Base-by-base conservation (phyloP, 2,888 invertebrate genomes). In the Cordilura impudica region DNA sequence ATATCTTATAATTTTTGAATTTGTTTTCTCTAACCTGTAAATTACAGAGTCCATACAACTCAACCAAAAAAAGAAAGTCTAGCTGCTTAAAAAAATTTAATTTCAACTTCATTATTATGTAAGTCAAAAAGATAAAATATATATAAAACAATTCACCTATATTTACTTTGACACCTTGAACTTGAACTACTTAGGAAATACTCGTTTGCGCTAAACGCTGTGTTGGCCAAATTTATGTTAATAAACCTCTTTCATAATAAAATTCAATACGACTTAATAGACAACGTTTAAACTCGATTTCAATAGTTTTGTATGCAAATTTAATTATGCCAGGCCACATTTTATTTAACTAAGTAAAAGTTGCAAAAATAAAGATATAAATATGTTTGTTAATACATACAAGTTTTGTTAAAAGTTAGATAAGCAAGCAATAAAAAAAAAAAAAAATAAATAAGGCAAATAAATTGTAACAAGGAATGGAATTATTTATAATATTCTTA, bases 261-360 rank as follows among this genome's bases (percentile, higher is more conserved):
- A 72, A 56, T 16, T 49, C 47, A 43, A 21, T 65, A 18, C 2
- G 21, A 21, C n/a, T 51, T 23, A 51, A 7, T 51, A 12, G 21
- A 51, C 23, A 51, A n/a, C 23, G 23, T 6, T 21, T 21, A 71
- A 43, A 26, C 12, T 45, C 49, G 51, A 16, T 10, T n/a, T 43
- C n/a, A 31, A 19, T 18, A 29, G 49, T 26, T 73, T 73, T 74
- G 29, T 67, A 74, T 74, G 74, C 60, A 74, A 74, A 74, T 74
- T 19, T 53, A 16, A 2, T 45, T 23, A 16, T 5, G 23, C 12
- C 12, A 26, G 45, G 31, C 18, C 35, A 39, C 16, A 72, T 19
- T 60, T 43, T 29, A 8, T 14, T 35, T 14, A 18, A 43, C 23
- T 45, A 53, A 3, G 12, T 5, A 10, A n/a, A 58, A 35, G 6